Evolutionary conservation across 1,140 invertebrate genomes (phyloP).

Genomic region (Polypedilum vanderplanki): DNA sequence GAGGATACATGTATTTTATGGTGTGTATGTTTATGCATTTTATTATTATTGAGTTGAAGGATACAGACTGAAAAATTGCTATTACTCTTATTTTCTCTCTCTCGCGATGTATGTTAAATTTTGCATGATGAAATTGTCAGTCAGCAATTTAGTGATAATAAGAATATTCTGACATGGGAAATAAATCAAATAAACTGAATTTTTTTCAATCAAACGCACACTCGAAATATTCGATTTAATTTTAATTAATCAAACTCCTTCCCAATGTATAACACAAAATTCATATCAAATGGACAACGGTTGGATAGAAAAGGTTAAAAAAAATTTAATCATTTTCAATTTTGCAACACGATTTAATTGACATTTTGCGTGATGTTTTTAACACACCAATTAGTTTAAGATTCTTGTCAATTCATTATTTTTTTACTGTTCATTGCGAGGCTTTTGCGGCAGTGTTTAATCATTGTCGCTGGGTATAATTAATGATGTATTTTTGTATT

Average conservation of each 20-base stretch:
- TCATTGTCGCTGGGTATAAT: neutral
- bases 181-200: too few relatives aligned
- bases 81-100: neutral
- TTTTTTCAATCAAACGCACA: too few relatives aligned
- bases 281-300: too few relatives aligned
- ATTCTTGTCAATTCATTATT: neutral
- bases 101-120: neutral
- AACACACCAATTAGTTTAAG: constrained; percentile 23
- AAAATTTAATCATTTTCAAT: too few relatives aligned
- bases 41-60: neutral
- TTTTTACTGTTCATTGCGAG: neutral
- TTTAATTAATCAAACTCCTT: too few relatives aligned
- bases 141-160: too few relatives aligned
- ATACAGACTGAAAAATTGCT: neutral
- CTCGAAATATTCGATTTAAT: too few relatives aligned
- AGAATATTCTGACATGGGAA: too few relatives aligned
- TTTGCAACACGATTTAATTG: neutral
- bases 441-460: neutral
- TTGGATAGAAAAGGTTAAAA: too few relatives aligned
- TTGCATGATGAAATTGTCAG: too few relatives aligned
- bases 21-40: neutral
- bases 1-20: constrained; percentile 18
- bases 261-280: too few relatives aligned
- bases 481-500: constrained; percentile 9
- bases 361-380: neutral